A percentile compares a stretch with the other conserved stretches of the same genome.
Evolutionary conservation across 1,140 invertebrate genomes (phyloP).

Genomic region (Papilio glaucus): DNA sequence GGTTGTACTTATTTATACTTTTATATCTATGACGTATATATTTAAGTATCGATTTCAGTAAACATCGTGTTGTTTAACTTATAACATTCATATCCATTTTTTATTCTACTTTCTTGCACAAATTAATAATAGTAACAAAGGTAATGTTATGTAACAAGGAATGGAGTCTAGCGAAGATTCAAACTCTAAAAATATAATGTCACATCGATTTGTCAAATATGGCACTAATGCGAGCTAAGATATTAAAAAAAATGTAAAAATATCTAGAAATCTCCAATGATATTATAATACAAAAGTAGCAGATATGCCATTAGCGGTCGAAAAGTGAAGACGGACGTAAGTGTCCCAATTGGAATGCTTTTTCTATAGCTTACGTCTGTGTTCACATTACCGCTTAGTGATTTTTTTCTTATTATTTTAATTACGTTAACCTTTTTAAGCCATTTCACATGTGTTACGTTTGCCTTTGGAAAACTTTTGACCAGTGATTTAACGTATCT

Average conservation of each 20-base stretch:
- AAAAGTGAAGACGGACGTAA: no score
- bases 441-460: no score
- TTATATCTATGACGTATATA: slow-evolving; percentile 38
- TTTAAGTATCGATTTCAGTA: slow-evolving; percentile 36
- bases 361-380: no score
- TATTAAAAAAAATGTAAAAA: no score
- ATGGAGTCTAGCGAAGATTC: not conserved
- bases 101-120: not conserved
- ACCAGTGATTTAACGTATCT: not conserved
- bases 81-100: not conserved
- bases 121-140: not conserved
- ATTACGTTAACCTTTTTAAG: no score
- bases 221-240: slow-evolving; percentile 25
- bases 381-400: no score
- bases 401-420: no score
- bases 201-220: slow-evolving; percentile 21
- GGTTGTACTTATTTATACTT: slow-evolving; percentile 36
- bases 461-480: no score
- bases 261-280: no score
- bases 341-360: no score
- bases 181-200: not conserved
- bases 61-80: not conserved
- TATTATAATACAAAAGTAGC: no score
- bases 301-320: no score
- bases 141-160: not conserved